Conservation (phyloP, 2,113 vertebrate species). For the Okapia johnstoni region DNA sequence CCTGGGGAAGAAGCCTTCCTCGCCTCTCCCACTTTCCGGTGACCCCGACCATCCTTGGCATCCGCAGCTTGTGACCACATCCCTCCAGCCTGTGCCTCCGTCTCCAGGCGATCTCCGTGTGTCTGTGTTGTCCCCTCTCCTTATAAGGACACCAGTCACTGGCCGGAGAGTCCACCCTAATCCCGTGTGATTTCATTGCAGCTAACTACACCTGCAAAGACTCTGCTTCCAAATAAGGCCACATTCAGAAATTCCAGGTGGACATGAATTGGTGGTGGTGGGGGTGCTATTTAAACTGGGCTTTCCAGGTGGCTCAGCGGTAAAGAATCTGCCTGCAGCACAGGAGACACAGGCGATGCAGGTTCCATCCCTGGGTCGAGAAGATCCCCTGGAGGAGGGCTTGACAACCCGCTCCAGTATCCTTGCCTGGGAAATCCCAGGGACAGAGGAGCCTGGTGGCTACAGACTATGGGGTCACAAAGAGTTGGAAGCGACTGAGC, state of each 20-base stretch:
- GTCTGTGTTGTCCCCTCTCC: neutral
- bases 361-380: neutral
- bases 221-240: neutral
- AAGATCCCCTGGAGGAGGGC: neutral
- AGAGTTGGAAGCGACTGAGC: neutral
- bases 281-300: neutral
- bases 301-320: neutral
- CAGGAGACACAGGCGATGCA: neutral
- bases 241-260: neutral
- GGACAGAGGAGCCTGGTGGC: neutral
- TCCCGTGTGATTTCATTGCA: neutral
- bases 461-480: neutral
- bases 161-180: neutral
- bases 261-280: neutral
- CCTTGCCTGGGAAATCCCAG: neutral
- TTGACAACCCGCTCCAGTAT: neutral
- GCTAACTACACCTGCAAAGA: neutral
- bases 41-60: no score
- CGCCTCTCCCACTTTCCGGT: neutral
- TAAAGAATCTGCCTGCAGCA: neutral
- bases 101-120: rapidly evolving
- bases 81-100: rapidly evolving
- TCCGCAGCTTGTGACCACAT: rapidly evolving
- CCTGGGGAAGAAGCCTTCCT: neutral
- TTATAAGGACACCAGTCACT: neutral